These are phyloP conservation scores for Bolinopsis microptera DNA, from an alignment of 37 sponge, comb jelly and placozoan genomes.

Conservation along the genomic window DNA sequence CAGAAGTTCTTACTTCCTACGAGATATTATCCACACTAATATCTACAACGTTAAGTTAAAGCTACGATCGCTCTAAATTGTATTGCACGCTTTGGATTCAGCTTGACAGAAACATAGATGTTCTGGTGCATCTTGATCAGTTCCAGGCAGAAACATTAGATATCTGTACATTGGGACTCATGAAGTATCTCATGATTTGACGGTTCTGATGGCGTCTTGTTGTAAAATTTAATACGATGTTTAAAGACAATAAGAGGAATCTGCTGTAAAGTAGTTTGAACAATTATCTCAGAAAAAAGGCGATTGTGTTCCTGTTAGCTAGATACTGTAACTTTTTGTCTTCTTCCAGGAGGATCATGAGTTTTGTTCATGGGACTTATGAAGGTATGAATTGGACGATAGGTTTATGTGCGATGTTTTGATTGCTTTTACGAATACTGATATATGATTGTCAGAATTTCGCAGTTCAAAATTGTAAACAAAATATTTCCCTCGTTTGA, in stretches of 20 bases:
- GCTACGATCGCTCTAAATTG: neutral
- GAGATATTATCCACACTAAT: neutral
- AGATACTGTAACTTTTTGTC: neutral
- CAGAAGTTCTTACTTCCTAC: neutral
- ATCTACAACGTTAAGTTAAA: neutral
- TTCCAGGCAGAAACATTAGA: neutral
- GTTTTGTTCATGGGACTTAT: neutral
- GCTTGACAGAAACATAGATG: neutral
- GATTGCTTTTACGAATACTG: neutral
- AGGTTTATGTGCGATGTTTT: neutral
- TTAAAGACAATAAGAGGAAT: neutral
- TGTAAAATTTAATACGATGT: neutral
- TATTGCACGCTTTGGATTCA: neutral
- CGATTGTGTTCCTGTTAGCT: neutral
- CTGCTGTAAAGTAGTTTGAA: neutral
- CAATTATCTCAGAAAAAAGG: neutral
- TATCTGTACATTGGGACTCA: neutral
- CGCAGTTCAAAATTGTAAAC: neutral
- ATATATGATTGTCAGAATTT: neutral
- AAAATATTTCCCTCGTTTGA: neutral
- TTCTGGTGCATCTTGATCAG: neutral
- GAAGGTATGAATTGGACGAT: neutral
- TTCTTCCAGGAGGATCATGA: neutral
- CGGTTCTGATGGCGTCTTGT: too few species aligned
- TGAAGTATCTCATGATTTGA: neutral